Conservation (phyloP, 2,797 vertebrate genomes). For the Mormyrus hasselquistii region DNA sequence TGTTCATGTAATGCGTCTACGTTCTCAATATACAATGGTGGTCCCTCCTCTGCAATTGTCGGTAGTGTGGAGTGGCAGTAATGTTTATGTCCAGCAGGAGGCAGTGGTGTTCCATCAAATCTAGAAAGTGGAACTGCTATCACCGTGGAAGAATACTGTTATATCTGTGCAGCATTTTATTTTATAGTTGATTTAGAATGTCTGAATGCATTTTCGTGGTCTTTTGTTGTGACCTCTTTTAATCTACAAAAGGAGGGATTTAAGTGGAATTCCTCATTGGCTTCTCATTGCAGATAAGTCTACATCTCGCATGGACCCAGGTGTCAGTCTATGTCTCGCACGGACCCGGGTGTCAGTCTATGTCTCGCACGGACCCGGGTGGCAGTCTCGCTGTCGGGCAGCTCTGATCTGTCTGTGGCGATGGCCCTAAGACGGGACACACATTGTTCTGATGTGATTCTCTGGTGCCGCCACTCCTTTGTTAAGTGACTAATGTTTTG, state of each 20-base stretch:
- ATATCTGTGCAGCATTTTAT: background rate
- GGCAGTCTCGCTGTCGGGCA: background rate
- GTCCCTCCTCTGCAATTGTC: background rate
- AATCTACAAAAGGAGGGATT: background rate
- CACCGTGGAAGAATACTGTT: background rate
- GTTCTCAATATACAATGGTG: background rate
- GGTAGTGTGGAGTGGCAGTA: constrained; percentile 27
- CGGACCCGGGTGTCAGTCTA: background rate
- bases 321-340: too few relatives aligned
- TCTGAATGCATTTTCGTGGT: background rate
- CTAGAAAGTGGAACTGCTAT: background rate
- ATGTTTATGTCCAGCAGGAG: constrained; percentile 39
- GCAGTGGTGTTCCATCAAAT: constrained; percentile 37
- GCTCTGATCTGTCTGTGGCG: background rate
- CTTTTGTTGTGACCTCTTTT: background rate
- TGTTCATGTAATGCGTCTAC: background rate
- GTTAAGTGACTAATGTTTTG: background rate
- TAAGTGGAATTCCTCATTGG: background rate
- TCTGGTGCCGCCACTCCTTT: background rate
- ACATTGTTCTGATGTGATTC: background rate
- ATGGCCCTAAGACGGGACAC: background rate
- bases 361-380: background rate
- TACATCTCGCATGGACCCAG: too few relatives aligned
- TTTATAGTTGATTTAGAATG: background rate
- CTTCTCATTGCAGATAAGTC: background rate